Evolutionary conservation across 2,888 invertebrate species (phyloP).

Genomic region (Acanthococcus lagerstroemiae): DNA sequence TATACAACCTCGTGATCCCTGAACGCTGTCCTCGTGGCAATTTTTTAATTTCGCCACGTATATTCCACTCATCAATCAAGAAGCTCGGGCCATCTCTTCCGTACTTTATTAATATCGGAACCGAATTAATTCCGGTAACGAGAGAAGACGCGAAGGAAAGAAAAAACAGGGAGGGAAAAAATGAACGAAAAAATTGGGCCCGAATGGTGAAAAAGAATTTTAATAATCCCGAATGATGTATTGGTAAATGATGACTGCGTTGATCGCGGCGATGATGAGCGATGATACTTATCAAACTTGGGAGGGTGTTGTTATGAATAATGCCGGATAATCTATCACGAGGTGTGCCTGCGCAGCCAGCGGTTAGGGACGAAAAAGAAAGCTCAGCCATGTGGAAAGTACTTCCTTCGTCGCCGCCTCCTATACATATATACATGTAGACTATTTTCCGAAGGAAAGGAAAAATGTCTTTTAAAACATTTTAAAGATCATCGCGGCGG

Average conservation of each 20-base stretch:
- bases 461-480: background rate
- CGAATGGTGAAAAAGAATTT: conserved; percentile 17
- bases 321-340: conserved; percentile 28
- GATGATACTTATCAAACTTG: conserved; percentile 22
- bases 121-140: conserved; percentile 11
- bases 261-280: conserved; percentile 25
- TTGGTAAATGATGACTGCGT: conserved; percentile 29
- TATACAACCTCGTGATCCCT: too few relatives aligned
- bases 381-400: conserved; percentile 26
- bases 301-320: conserved; percentile 26
- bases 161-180: background rate
- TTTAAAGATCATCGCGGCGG: background rate
- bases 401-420: conserved; percentile 10
- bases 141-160: background rate
- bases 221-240: conserved; percentile 29
- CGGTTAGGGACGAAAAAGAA: conserved; percentile 9
- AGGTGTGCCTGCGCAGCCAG: conserved; percentile 9
- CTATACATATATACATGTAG: background rate
- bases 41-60: too few relatives aligned
- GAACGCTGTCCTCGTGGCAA: too few relatives aligned
- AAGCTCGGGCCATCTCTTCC: too few relatives aligned
- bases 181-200: background rate
- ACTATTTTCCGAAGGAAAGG: background rate
- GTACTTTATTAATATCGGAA: background rate
- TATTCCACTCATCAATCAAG: too few relatives aligned